phyloP scores from a whole-genome alignment of 2,797 vertebrate genomes.

The Dermochelys coriacea region DNA sequence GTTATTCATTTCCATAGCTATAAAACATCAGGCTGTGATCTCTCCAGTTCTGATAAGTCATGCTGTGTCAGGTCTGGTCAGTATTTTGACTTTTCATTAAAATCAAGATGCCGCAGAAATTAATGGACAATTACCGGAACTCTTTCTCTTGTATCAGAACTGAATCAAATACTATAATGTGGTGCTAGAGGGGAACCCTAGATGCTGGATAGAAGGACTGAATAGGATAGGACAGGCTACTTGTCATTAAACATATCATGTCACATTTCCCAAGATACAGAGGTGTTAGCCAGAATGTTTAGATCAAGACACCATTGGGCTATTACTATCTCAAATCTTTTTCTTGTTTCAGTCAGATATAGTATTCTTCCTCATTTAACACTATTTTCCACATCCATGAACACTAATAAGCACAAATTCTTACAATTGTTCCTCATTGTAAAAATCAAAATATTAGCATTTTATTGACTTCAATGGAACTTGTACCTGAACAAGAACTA shows the following conservation, averaged over 20 bases:
- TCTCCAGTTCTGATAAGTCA: not conserved
- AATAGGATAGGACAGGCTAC: not conserved
- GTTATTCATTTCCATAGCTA: not conserved
- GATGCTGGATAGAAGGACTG: not conserved
- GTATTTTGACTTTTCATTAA: not conserved
- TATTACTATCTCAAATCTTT: not conserved
- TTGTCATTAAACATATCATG: fast-evolving
- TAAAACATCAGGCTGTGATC: not conserved
- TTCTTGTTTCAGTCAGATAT: not conserved
- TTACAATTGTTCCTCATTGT: not conserved
- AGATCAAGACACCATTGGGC: not conserved
- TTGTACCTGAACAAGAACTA: not conserved
- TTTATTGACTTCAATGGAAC: not conserved
- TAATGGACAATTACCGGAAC: not conserved
- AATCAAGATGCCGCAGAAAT: not conserved
- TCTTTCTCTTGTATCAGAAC: not conserved
- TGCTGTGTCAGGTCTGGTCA: not conserved
- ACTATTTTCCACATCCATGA: not conserved
- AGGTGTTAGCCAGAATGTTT: not conserved
- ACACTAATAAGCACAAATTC: not conserved
- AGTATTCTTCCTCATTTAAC: not conserved
- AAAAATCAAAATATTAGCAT: not conserved
- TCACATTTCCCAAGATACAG: not conserved
- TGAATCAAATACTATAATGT: not conserved
- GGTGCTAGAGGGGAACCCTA: fast-evolving